These are phyloP conservation scores for Xenopus petersii DNA, from an alignment of 2,797 vertebrate species.

Conservation along the genomic window DNA sequence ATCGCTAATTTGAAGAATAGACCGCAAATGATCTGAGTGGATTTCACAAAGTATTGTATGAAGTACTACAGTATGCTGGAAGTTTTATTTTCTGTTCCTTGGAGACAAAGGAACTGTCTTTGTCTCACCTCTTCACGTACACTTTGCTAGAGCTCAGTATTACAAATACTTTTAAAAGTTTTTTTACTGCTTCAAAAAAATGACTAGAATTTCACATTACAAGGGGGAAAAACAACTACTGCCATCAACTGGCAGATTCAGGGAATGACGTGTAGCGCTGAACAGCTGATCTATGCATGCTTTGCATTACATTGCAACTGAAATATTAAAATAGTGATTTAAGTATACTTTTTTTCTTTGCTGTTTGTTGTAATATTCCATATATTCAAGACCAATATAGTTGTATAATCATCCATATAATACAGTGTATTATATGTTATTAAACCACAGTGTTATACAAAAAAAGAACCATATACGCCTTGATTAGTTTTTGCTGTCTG, in stretches of 20 bases:
- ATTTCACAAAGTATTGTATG: constrained; percentile 40
- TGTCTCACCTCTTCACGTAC: constrained; percentile 9
- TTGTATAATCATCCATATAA: no score
- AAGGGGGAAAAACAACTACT: constrained; percentile 42
- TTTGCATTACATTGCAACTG: no score
- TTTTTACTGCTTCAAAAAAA: not conserved
- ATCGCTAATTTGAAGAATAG: constrained; percentile 16
- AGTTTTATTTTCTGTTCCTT: constrained; percentile 27
- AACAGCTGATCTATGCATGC: no score
- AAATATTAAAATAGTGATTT: no score
- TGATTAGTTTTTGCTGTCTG: no score
- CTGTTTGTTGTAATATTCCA: no score
- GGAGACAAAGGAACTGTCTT: constrained; percentile 36
- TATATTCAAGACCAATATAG: no score
- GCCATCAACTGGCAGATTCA: constrained; percentile 55
- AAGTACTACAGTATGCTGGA: constrained; percentile 26
- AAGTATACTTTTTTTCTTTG: no score
- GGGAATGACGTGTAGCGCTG: not conserved
- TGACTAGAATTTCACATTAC: not conserved
- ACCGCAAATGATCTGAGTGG: constrained; percentile 31
- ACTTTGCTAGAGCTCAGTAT: constrained; percentile 1
- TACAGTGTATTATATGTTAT: no score
- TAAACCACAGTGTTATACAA: no score
- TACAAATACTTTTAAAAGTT: not conserved
- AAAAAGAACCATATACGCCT: no score